Percentiles rank a stretch among this genome's conserved stretches.
phyloP scores from a whole-genome alignment of 2,888 invertebrate species.

The Pollenia labialis region DNA sequence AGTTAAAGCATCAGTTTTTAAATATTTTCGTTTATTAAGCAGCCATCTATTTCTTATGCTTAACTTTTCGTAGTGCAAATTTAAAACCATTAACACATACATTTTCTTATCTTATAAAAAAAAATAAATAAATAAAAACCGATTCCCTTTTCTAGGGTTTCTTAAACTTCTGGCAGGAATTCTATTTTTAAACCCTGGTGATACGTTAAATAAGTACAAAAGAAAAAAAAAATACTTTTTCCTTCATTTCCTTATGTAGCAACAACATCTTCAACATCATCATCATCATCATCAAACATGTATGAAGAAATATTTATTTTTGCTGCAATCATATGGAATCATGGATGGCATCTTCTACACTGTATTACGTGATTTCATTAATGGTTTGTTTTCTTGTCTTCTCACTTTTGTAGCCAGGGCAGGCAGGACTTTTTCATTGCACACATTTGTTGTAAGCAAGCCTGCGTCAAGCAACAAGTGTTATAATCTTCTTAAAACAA shows the following conservation, averaged over 20 bases:
- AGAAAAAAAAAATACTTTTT: conserved; percentile 12
- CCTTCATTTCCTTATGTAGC: conserved; percentile 19
- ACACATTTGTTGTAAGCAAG: background rate
- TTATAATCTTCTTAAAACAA: conserved; percentile 39
- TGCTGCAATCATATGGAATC: conserved; percentile 44
- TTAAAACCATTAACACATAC: conserved; percentile 43
- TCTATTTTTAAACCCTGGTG: conserved; percentile 53
- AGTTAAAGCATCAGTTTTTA: too few species aligned
- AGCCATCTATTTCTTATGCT: background rate
- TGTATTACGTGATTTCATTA: conserved; percentile 73
- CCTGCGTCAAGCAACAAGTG: conserved; percentile 53
- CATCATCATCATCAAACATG: conserved; percentile 33
- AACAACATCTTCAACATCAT: background rate
- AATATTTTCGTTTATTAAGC: too few species aligned
- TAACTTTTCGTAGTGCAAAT: background rate
- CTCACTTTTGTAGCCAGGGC: background rate
- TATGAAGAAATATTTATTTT: conserved; percentile 27
- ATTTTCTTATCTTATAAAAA: conserved; percentile 3
- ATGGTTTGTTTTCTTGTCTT: conserved; percentile 18
- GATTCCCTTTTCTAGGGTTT: conserved; percentile 55
- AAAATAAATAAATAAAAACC: background rate
- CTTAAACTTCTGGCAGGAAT: conserved; percentile 44
- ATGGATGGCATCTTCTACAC: conserved; percentile 49
- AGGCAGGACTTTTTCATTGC: too few species aligned
- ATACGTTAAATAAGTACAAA: background rate